Evolutionary conservation across 2,797 vertebrate species (phyloP), one percentile per base, ranked within the genome.

Genomic region (Cossypha caffra): DNA sequence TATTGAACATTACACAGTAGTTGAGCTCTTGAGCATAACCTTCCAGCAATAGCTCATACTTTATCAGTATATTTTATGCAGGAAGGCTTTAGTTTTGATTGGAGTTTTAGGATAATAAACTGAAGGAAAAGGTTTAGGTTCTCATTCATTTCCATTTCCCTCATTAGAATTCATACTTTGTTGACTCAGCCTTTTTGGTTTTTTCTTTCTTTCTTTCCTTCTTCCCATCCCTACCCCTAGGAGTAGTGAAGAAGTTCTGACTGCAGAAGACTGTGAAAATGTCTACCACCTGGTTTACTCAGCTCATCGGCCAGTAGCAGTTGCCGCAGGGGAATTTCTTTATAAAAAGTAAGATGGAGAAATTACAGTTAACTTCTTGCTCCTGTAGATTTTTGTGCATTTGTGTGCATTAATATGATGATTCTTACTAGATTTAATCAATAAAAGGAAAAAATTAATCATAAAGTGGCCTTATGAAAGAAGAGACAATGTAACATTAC

Each of bases 231-330:
- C 24, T 37, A 26, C 38, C 97, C 97, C 61, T 97, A 99, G 99
- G 98, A 99, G 99, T 98, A 99, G 99, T 52, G 99, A 99, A 98
- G 99, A 99, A 98, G 99, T 99, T 94, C 97, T 99, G 97, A 99
- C 99, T 96, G 99, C 99, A 16, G 99, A 99, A 98, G 99, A 99
- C 98, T 99, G 99, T 98, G 99, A 99, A 98, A 99, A 99, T 81
- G 99, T 99, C 74, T 99, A 99, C 97, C 99, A 99, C 97, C 98
- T 99, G 97, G 99, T 99, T 93, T 99, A 99, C 98, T 99, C 99
- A 7, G 99, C 99, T 95, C 99, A 99, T 97, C 98, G 99, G 68
- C 99, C 99, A 35, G 99, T 99, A 35, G 99, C 99, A 73, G 97
- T 99, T 87, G 99, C 99, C 25, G 99, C 99, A 59, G 99, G 99